Evolutionary conservation across 2,888 invertebrate genomes (phyloP).

Genomic region (Volucella inanis): DNA sequence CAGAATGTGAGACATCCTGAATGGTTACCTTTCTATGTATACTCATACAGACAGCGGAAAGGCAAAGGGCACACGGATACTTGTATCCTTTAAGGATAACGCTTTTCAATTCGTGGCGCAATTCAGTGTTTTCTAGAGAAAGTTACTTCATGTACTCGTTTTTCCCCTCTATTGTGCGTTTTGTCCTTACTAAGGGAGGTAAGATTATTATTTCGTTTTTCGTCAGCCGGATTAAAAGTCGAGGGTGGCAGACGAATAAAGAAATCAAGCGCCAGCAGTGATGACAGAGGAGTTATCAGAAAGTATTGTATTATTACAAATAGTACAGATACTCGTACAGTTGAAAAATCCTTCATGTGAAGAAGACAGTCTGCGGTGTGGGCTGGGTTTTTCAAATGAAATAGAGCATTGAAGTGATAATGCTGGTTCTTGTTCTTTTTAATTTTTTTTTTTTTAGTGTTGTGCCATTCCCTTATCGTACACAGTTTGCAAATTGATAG

Average conservation of each 20-base stretch:
- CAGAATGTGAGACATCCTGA: constrained; percentile 67
- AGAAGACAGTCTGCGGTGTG: neutral
- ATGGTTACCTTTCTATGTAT: constrained; percentile 54
- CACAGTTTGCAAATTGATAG: constrained; percentile 63
- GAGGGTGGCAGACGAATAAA: constrained; percentile 9
- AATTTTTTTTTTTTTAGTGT: neutral
- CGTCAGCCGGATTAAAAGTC: constrained; percentile 35
- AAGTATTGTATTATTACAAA: constrained; percentile 57
- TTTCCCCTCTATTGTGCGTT: constrained; percentile 8
- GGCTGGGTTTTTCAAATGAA: constrained; percentile 10
- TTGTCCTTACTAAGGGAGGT: neutral
- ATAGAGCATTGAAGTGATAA: constrained; percentile 63
- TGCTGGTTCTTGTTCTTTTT: constrained; percentile 49
- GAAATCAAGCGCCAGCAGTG: constrained; percentile 36
- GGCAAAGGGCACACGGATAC: too few species aligned
- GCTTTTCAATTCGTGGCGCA: constrained; percentile 18
- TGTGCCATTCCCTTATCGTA: constrained; percentile 23
- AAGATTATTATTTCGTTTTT: constrained; percentile 59
- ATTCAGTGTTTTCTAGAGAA: constrained; percentile 28
- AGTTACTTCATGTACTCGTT: neutral
- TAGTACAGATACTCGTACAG: constrained; percentile 4
- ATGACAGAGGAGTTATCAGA: constrained; percentile 62
- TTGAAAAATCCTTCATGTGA: constrained; percentile 7
- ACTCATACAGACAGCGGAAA: too few species aligned
- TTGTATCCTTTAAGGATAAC: constrained; percentile 35